A percentile compares a stretch with the other conserved stretches of the same genome.
These are phyloP conservation scores for Hymenochirus boettgeri DNA, from an alignment of 2,113 vertebrate species.

Conservation along the genomic window DNA sequence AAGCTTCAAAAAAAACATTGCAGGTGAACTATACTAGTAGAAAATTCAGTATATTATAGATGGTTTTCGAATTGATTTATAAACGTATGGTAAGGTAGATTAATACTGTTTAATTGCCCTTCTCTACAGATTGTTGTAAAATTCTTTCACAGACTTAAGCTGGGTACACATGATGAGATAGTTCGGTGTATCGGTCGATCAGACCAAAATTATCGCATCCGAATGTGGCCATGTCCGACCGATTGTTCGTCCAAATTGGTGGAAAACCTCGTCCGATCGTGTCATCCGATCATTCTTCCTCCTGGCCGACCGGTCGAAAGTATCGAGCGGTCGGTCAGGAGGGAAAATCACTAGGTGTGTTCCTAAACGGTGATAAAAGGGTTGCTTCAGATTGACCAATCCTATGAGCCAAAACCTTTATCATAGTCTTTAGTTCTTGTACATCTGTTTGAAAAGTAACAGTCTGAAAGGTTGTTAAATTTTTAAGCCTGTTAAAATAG, in stretches of 20 bases:
- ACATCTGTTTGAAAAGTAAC: slow-evolving; percentile 29
- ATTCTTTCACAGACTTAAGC: slow-evolving; percentile 14
- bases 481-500: slow-evolving; percentile 31
- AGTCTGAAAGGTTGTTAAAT: slow-evolving; percentile 31
- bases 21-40: too few relatives aligned
- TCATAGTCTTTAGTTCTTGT: slow-evolving; percentile 25
- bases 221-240: too few relatives aligned
- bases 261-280: too few relatives aligned
- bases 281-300: too few relatives aligned
- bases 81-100: neutral
- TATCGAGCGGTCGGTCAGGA: too few relatives aligned
- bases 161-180: too few relatives aligned
- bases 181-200: too few relatives aligned
- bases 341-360: slow-evolving; percentile 14
- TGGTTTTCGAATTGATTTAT: neutral
- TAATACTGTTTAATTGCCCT: neutral
- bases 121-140: neutral
- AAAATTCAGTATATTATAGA: too few relatives aligned
- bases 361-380: slow-evolving; percentile 7
- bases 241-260: too few relatives aligned
- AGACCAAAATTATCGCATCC: too few relatives aligned
- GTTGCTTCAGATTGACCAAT: slow-evolving; percentile 26
- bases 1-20: too few relatives aligned
- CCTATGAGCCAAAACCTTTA: slow-evolving; percentile 18
- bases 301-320: too few relatives aligned